phyloP scores from a whole-genome alignment of 1,140 invertebrate species.

The Aleiodes sp. region DNA sequence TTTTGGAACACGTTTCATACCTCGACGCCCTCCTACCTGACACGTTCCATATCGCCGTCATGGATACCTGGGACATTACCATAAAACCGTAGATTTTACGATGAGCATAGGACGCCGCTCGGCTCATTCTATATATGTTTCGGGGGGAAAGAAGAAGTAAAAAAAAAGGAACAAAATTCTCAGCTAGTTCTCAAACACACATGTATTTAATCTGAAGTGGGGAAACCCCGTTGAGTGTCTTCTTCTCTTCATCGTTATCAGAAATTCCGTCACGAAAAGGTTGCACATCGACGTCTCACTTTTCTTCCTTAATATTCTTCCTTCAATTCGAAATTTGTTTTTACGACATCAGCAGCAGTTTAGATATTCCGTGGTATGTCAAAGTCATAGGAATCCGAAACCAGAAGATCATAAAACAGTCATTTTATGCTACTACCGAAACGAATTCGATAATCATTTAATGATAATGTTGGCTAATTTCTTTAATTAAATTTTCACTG shows the following conservation, averaged over 20 bases:
- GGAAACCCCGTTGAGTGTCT: constrained; percentile 44
- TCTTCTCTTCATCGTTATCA: constrained; percentile 48
- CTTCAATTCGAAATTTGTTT: background rate
- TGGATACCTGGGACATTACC: constrained; percentile 46
- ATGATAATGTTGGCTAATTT: background rate
- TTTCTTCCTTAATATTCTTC: background rate
- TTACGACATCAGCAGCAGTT: background rate
- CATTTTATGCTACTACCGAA: background rate
- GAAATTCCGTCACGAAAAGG: constrained; percentile 54
- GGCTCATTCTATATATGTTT: no score
- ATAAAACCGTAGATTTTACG: constrained; percentile 55
- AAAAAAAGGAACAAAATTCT: constrained; percentile 27
- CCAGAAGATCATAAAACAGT: background rate
- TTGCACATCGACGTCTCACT: constrained; percentile 22
- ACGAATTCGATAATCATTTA: background rate
- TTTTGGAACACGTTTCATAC: no score
- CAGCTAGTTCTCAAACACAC: constrained; percentile 39
- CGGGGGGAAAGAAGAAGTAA: background rate
- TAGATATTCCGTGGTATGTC: constrained; percentile 22
- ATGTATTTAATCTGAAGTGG: background rate
- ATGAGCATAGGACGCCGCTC: constrained; percentile 31
- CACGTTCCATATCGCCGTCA: constrained; percentile 36
- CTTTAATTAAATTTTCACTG: background rate
- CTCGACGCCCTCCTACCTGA: constrained; percentile 27
- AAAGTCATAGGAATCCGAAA: constrained; percentile 14